Evolutionary conservation across 2,113 vertebrate genomes (phyloP).

Genomic region (Pelecanus crispus): DNA sequence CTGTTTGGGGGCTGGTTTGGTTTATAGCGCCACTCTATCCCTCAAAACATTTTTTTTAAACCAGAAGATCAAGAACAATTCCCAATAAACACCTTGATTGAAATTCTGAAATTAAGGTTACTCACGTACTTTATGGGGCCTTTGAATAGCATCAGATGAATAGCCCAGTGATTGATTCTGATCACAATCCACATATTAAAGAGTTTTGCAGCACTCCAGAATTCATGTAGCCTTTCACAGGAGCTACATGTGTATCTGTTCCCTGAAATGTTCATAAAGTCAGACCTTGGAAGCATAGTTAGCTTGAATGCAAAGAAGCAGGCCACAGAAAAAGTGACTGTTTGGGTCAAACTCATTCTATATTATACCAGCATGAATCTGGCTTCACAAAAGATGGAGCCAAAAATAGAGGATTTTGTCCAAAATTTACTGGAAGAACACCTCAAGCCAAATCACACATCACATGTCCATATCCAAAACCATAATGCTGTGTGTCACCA

Average conservation of each 20-base stretch:
- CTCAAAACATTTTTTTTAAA: not conserved
- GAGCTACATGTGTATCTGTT: not conserved
- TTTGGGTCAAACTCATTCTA: not conserved
- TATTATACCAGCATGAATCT: not conserved
- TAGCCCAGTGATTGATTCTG: slow-evolving; percentile 29
- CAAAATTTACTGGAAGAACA: not conserved
- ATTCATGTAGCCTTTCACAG: not conserved
- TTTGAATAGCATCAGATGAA: not conserved
- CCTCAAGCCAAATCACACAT: not conserved
- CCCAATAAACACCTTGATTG: not conserved
- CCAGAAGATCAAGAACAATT: not conserved
- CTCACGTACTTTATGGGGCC: not conserved
- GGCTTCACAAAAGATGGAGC: not conserved
- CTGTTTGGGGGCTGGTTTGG: not conserved
- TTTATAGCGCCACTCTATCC: not conserved
- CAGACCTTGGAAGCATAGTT: not conserved
- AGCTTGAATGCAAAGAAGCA: not conserved
- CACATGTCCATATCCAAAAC: not conserved
- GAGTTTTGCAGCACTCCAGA: not conserved
- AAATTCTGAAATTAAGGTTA: not conserved
- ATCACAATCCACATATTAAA: not conserved
- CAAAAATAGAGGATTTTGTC: not conserved
- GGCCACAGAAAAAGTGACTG: not conserved
- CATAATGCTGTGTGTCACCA: not conserved
- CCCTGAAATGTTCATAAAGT: not conserved